phyloP scores from a whole-genome alignment of 2,888 invertebrate species.

The Aleiodes testaceus region DNA sequence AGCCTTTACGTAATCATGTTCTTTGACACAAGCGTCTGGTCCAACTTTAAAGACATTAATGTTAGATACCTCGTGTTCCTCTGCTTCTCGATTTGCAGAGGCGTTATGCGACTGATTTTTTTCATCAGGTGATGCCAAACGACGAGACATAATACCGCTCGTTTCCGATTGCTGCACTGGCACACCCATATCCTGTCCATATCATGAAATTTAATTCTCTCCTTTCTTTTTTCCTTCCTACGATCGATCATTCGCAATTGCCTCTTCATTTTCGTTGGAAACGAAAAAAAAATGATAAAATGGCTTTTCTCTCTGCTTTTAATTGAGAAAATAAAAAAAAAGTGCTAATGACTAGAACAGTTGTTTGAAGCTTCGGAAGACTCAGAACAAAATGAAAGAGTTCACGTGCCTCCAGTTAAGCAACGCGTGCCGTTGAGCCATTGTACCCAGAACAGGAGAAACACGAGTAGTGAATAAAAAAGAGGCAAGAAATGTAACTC shows the following conservation, averaged over 20 bases:
- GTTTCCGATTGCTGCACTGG: slow-evolving; percentile 56
- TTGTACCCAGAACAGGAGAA: slow-evolving; percentile 28
- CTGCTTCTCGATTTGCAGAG: slow-evolving; percentile 12
- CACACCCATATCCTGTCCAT: slow-evolving; percentile 64
- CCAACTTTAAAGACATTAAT: slow-evolving; percentile 5
- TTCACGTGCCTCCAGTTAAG: slow-evolving; percentile 42
- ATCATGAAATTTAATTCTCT: slow-evolving; percentile 48
- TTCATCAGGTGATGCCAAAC: not conserved
- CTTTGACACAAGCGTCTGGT: not conserved
- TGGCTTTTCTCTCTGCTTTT: not conserved
- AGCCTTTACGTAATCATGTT: slow-evolving; percentile 15
- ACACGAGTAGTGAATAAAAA: slow-evolving; percentile 2
- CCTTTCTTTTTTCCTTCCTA: slow-evolving; percentile 55
- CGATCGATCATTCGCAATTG: slow-evolving; percentile 61
- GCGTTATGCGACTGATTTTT: slow-evolving; percentile 20
- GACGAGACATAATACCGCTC: slow-evolving; percentile 43
- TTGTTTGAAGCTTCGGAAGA: not conserved
- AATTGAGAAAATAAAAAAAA: not conserved
- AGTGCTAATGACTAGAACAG: not conserved
- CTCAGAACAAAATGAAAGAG: slow-evolving; percentile 14
- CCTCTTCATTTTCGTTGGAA: slow-evolving; percentile 40
- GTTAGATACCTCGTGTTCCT: slow-evolving; percentile 1
- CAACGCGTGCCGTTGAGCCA: slow-evolving; percentile 38
- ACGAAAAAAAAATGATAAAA: not conserved
- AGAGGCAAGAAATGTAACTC: slow-evolving; percentile 34